Evolutionary conservation across 2,888 invertebrate species (phyloP).

Genomic region (Gnatocerus cornutus): DNA sequence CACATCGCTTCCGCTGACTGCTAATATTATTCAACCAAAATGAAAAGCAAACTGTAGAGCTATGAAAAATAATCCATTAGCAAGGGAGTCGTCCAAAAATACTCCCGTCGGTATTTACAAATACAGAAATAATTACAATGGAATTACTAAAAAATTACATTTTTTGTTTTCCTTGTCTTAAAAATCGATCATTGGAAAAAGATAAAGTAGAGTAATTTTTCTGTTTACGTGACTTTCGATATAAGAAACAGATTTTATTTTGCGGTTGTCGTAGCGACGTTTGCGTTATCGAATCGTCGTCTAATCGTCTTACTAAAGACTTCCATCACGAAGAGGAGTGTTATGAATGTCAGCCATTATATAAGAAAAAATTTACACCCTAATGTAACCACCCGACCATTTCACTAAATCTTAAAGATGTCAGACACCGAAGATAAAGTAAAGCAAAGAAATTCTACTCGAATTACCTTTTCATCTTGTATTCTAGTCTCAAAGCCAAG

Average conservation of each 20-base stretch:
- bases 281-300: conserved; percentile 42
- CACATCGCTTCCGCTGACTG: conserved; percentile 11
- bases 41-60: conserved; percentile 31
- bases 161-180: conserved; percentile 1
- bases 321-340: conserved; percentile 37
- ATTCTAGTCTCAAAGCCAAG: conserved; percentile 3
- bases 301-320: conserved; percentile 43
- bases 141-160: conserved; percentile 11
- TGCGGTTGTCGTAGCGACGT: conserved; percentile 39
- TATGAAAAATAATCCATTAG: conserved; percentile 26
- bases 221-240: conserved; percentile 30
- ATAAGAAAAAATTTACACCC: conserved; percentile 22
- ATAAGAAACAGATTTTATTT: conserved; percentile 35
- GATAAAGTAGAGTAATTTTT: not conserved
- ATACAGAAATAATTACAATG: conserved; percentile 9
- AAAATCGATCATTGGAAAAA: conserved; percentile 6
- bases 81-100: conserved; percentile 10
- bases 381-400: conserved; percentile 22
- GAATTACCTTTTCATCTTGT: conserved; percentile 11
- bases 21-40: conserved; percentile 33
- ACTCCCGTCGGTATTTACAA: conserved; percentile 9
- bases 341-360: conserved; percentile 32
- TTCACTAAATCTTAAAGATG: conserved; percentile 9
- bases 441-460: conserved; percentile 9
- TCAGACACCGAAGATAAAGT: conserved; percentile 1